These are phyloP conservation scores for Gryllus longicercus DNA, from an alignment of 2,888 invertebrate genomes.

Conservation along the genomic window DNA sequence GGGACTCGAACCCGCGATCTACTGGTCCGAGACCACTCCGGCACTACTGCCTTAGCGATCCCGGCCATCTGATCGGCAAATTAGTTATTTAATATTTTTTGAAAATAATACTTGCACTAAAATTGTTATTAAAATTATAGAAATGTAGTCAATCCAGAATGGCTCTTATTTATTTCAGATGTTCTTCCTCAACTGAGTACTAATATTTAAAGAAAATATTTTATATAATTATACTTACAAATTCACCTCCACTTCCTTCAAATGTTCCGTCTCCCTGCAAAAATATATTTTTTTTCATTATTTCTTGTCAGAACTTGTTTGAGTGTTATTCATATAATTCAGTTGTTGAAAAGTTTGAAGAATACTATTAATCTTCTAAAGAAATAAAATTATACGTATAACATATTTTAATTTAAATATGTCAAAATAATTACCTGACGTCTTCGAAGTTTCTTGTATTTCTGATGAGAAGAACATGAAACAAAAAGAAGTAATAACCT, in stretches of 20 bases:
- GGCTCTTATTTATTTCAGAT: no score
- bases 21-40: no score
- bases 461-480: constrained; percentile 52
- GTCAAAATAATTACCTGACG: constrained; percentile 60
- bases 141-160: no score
- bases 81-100: no score
- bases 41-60: no score
- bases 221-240: constrained; percentile 54
- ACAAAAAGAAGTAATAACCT: constrained; percentile 38
- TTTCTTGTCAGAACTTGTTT: not conserved
- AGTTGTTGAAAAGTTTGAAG: not conserved
- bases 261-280: constrained; percentile 77
- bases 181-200: no score
- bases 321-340: not conserved
- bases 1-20: no score
- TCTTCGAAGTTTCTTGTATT: constrained; percentile 78
- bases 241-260: constrained; percentile 67
- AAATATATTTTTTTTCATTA: constrained; percentile 18
- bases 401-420: not conserved
- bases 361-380: no score
- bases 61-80: no score
- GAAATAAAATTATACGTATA: constrained; percentile 2
- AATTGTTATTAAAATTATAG: no score
- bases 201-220: not conserved
- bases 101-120: no score